Base-by-base conservation (phyloP, 2,888 invertebrate species). In the Coenonympha arcania region DNA sequence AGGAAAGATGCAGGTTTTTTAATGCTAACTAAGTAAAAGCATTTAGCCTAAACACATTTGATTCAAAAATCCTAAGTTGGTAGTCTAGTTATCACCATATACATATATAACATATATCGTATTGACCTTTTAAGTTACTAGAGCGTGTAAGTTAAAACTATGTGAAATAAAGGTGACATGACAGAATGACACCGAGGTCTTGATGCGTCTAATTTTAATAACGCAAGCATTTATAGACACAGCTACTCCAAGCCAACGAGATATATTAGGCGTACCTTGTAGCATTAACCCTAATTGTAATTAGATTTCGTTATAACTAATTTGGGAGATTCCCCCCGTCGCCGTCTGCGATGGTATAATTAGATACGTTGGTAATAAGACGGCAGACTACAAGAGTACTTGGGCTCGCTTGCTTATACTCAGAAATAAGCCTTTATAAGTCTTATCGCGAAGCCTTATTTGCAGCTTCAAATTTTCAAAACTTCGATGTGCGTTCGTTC, bases 301-400 rank as follows among this genome's bases (percentile, higher is more conserved):
- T 79, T 76, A 72, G 76, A 70, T 76, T 76, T 70, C 71, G 73
- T 77, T 75, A 79, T 77, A 79, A 75, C 76, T 79, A 80, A 79
- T 80, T 80, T 76, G 67, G 79, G 71, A 77, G 79, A 74, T 76
- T 77, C 76, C 72, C 76, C 69, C 71, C 71, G 66, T 68, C 57
- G 64, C 63, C 67, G 58, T 69, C 71, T 58, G 69, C 69, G 74
- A 74, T 77, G 73, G 78, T 78, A 79, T 81, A 80, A 82, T 82
- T 80, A 82, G 82, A 81, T 80, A 81, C 73, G 79, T 79, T 76
- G 76, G 76, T 82, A 82, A 82, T 82, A 80, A 80, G 77, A 73
- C 66, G 71, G 71, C 68, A 74, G 73, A 76, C 66, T 70, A 69
- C 71, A 71, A 77, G 79, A 79, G 77, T 78, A 76, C 80, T 80